Conservation (phyloP, 2,888 invertebrate species). For the Nephrotoma guestfalica region DNA sequence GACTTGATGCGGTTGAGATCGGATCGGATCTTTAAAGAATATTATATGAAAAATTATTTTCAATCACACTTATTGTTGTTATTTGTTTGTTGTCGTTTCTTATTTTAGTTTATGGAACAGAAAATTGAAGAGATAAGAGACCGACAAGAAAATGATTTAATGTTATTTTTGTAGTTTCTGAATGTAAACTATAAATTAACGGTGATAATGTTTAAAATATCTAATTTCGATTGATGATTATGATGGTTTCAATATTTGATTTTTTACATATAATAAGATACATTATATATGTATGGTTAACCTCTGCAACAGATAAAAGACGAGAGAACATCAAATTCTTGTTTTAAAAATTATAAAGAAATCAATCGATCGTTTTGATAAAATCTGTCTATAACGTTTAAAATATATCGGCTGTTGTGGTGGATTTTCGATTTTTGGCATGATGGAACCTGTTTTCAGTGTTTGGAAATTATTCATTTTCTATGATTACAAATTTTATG, state of each 20-base stretch:
- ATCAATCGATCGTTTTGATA: background rate
- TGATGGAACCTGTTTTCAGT: background rate
- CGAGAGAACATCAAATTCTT: background rate
- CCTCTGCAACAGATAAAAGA: background rate
- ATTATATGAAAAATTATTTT: background rate
- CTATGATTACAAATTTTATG: too few species aligned
- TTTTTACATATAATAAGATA: background rate
- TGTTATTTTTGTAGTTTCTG: background rate
- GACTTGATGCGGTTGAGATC: background rate
- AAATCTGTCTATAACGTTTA: background rate
- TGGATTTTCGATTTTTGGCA: background rate
- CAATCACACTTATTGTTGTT: background rate
- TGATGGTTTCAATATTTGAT: background rate
- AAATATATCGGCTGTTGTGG: background rate
- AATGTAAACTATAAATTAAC: background rate
- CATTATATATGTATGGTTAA: background rate
- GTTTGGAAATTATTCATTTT: too few species aligned
- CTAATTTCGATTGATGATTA: background rate
- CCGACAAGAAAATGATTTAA: background rate
- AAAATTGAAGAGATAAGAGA: background rate
- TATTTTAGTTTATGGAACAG: background rate
- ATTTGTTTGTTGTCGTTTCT: background rate
- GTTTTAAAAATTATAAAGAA: background rate
- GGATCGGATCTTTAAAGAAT: background rate
- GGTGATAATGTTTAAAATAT: background rate